A percentile compares a stretch with the other conserved stretches of the same genome.
Conservation (phyloP, 2,888 invertebrate species). For the Plebejus anna region DNA sequence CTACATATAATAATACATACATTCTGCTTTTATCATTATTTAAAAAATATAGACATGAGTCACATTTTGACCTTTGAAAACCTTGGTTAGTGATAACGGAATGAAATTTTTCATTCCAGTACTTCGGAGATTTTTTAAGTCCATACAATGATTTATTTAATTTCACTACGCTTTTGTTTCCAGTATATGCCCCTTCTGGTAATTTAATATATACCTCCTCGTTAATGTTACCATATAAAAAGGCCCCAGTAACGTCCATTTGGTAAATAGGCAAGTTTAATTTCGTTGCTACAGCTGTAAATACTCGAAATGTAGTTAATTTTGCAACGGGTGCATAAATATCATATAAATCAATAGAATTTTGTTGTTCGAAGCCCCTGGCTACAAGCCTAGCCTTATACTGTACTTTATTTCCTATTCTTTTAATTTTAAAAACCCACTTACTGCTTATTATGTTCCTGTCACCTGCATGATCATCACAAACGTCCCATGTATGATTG, state of each 20-base stretch:
- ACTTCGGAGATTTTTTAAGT: too few relatives aligned
- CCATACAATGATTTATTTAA: too few relatives aligned
- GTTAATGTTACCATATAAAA: too few relatives aligned
- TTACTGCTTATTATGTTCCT: constrained; percentile 31
- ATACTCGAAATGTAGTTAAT: constrained; percentile 36
- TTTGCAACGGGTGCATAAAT: constrained; percentile 39
- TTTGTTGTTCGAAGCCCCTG: constrained; percentile 40
- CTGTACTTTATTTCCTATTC: constrained; percentile 26
- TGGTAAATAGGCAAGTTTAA: constrained; percentile 35
- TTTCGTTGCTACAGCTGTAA: constrained; percentile 35
- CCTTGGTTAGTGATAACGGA: too few relatives aligned
- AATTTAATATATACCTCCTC: too few relatives aligned
- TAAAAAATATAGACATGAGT: too few relatives aligned
- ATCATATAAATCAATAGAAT: constrained; percentile 32
- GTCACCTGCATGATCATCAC: neutral
- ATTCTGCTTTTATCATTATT: too few relatives aligned
- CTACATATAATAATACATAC: too few relatives aligned
- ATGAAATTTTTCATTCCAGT: too few relatives aligned
- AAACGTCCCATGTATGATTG: neutral
- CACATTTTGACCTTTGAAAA: too few relatives aligned
- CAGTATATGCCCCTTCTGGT: too few relatives aligned
- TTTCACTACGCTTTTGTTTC: too few relatives aligned
- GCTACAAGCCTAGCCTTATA: constrained; percentile 42
- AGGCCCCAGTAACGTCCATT: constrained; percentile 35
- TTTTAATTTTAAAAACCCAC: constrained; percentile 43